Base-by-base conservation (phyloP, 2,113 vertebrate species). In the Eudyptes chrysolophus region DNA sequence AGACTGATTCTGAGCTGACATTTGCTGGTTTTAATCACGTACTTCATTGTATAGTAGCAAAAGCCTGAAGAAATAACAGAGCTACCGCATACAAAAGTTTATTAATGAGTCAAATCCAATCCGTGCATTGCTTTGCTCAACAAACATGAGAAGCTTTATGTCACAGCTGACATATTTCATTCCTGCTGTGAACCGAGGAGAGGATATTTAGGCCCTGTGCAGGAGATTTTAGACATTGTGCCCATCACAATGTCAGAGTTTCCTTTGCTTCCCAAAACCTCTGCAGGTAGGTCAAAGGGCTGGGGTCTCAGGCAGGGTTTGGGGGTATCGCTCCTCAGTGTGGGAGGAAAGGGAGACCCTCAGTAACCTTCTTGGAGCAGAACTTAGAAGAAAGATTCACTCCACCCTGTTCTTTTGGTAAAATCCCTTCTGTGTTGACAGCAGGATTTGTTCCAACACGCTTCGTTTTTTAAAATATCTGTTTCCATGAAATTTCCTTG, bases 271-370 rank as follows among this genome's bases (percentile, higher is more conserved):
- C 29, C 42, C 90, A 7, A 48, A 60, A 20, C 1, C 49, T 90
- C 55, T 55, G 78, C 57, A 54, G 65, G 38, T 16, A 52, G 14
- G 62, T 49, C 40, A 10, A 16, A 54, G 54, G 32, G 46, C 16
- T 85, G 68, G 20, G 34, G 12, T 40, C 34, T 62, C 38, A 38
- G 66, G 40, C 16, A 62, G 54, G 21, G 9, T 27, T 65, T 83
- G n/a, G 27, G 66, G 55, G 3, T 30, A 17, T 15, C 0, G 0
- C n/a, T 64, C 21, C 58, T 65, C 27, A 5, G 34, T 6, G 4
- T 54, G 48, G 24, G 36, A 87, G 48, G 48, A 58, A 74, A 92
- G 6, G 13, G 4, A 72, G 18, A 65, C 13, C 21, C 32, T 86
- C 79, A 38, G 18, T 1, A 38, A 77, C 1, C 6, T 20, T 87